These are phyloP conservation scores for Hydroisotoma schaefferi DNA, from an alignment of 2,888 invertebrate genomes.

Conservation along the genomic window DNA sequence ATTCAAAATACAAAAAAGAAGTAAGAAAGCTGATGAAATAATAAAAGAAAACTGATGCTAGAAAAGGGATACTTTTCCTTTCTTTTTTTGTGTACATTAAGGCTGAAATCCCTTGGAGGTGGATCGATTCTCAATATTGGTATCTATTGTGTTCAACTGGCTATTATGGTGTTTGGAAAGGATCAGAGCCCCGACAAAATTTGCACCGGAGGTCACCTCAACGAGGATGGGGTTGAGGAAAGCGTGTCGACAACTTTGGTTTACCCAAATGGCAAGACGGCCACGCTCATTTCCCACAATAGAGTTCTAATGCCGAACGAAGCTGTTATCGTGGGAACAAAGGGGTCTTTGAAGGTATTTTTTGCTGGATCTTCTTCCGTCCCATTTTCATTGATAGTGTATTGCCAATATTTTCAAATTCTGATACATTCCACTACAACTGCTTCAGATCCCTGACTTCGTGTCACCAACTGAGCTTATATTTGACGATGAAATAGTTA, in stretches of 20 bases:
- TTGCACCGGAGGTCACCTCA: slow-evolving; percentile 65
- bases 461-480: slow-evolving; percentile 71
- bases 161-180: slow-evolving; percentile 65
- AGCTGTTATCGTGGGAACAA: slow-evolving; percentile 65
- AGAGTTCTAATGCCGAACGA: slow-evolving; percentile 61
- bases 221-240: slow-evolving; percentile 68
- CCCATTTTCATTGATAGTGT: no score
- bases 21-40: no score
- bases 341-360: slow-evolving; percentile 62
- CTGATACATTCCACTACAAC: no score
- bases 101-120: slow-evolving; percentile 68
- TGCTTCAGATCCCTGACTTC: no score
- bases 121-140: slow-evolving; percentile 73
- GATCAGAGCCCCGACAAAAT: slow-evolving; percentile 62
- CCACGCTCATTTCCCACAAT: slow-evolving; percentile 61
- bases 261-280: slow-evolving; percentile 63
- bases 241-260: slow-evolving; percentile 63
- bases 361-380: no score
- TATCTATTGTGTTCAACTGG: slow-evolving; percentile 71
- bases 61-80: no score
- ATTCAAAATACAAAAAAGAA: no score
- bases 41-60: no score
- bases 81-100: no score
- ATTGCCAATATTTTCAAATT: no score
- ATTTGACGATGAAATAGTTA: slow-evolving; percentile 62